These are phyloP conservation scores for Labeo catla DNA, from an alignment of 2,113 vertebrate genomes.

Conservation along the genomic window DNA sequence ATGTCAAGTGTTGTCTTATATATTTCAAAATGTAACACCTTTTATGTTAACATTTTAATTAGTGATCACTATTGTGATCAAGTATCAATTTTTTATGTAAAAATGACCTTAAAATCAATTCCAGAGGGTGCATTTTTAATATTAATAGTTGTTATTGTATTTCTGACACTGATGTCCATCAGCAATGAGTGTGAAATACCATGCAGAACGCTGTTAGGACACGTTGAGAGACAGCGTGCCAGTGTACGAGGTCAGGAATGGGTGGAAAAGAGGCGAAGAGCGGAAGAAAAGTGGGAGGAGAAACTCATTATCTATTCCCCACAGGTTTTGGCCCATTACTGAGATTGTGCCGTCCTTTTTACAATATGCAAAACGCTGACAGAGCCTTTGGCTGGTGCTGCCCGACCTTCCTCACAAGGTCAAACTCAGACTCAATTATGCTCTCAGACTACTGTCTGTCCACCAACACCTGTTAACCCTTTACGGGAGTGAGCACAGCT, in stretches of 20 bases:
- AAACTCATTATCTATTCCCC: conserved; percentile 60
- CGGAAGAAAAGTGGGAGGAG: conserved; percentile 42
- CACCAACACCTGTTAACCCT: conserved; percentile 80
- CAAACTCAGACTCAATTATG: conserved; percentile 80
- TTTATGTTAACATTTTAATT: neutral
- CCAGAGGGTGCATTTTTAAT: neutral
- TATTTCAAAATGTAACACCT: neutral
- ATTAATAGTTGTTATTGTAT: neutral
- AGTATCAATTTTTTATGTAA: neutral
- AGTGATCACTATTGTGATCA: neutral
- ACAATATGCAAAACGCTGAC: conserved; percentile 83
- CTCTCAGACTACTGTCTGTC: conserved; percentile 80
- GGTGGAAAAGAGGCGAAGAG: conserved; percentile 39
- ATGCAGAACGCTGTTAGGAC: conserved; percentile 6
- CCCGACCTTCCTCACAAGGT: conserved; percentile 82
- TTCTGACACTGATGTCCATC: conserved; percentile 31
- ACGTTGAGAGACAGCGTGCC: neutral
- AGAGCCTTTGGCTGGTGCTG: conserved; percentile 81
- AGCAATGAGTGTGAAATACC: neutral
- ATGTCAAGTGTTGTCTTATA: neutral
- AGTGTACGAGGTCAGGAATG: conserved; percentile 31
- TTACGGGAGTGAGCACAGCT: conserved; percentile 54
- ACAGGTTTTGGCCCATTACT: conserved; percentile 68
- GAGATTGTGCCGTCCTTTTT: conserved; percentile 74
- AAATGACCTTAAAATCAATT: neutral